Base-by-base conservation (phyloP, 2,888 invertebrate genomes). In the Phyto melanocephala region DNA sequence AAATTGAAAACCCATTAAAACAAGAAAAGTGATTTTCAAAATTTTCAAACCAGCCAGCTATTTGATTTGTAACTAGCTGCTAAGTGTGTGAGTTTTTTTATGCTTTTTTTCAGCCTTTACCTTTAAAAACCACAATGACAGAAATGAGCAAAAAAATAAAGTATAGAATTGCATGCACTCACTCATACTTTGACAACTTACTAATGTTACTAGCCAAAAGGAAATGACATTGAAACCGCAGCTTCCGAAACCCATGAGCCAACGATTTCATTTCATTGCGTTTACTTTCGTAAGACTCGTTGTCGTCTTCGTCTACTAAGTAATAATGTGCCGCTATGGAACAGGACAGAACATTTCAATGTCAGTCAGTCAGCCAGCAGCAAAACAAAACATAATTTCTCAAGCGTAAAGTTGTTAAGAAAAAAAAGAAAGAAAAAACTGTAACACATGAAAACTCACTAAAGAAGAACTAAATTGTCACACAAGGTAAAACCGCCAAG, bases 161-260 rank as follows among this genome's bases (percentile, higher is more conserved):
- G 45, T 75, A 56, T 75, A 56, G 65, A 52, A 76, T 68, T 77
- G 76, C 68, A 77, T 77, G 60, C 60, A 68, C 50, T 76, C 40
- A 65, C 33, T 22, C 17, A 45, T 45, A 45, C 76, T 75, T 80
- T 80, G 76, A 60, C 74, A 74, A 80, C 68, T 78, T 76, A 68
- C 77, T 74, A 58, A 68, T 60, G 80, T 80, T 83, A 80, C 83
- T 78, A 54, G 68, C 68, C 82, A 81, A 82, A n/a, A 84, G 84
- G 85, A 83, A 83, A 80, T 85, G 84, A 68, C 85, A 84, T 85
- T 85, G 83, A 77, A 86, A 87, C 90, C 90, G 85, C 90, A 90
- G 90, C 90, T 90, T 90, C 90, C 90, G 90, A 90, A 89, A 90
- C 90, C 90, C 88, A 88, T 90, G 84, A 85, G 83, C 81, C 78